Conservation (phyloP, 2,113 vertebrate species). For the Notothenia coriiceps region DNA sequence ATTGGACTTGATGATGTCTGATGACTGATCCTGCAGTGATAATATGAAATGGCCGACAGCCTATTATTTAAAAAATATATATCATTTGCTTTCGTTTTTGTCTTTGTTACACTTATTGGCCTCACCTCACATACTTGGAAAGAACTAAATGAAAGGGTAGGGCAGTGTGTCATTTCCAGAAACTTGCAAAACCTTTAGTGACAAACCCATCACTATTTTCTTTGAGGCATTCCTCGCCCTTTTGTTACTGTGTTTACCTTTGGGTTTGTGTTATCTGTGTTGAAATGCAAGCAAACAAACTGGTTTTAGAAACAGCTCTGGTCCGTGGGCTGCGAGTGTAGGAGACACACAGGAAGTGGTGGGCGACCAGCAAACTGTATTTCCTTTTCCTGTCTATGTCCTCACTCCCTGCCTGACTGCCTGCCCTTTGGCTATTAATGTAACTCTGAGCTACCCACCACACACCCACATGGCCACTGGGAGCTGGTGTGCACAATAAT, state of each 20-base stretch:
- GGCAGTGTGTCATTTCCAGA: constrained; percentile 21
- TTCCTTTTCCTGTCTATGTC: constrained; percentile 85
- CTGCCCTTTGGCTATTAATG: constrained; percentile 86
- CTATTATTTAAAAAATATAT: neutral
- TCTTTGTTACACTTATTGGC: constrained; percentile 2
- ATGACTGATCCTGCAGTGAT: neutral
- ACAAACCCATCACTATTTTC: constrained; percentile 30
- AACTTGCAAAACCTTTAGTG: constrained; percentile 45
- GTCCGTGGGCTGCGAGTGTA: constrained; percentile 78
- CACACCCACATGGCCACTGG: constrained; percentile 83
- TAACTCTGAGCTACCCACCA: constrained; percentile 81
- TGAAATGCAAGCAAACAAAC: constrained; percentile 69
- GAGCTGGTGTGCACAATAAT: constrained; percentile 58
- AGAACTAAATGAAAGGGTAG: constrained; percentile 21
- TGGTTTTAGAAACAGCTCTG: constrained; percentile 74
- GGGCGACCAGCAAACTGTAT: constrained; percentile 86
- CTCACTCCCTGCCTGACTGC: constrained; percentile 75
- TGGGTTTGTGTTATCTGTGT: constrained; percentile 52
- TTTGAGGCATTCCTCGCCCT: constrained; percentile 27
- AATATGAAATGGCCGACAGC: neutral
- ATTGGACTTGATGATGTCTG: neutral
- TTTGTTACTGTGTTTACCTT: constrained; percentile 53
- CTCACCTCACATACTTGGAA: constrained; percentile 7
- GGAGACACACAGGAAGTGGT: constrained; percentile 86
- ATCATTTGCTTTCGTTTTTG: constrained; percentile 31